phyloP scores from a whole-genome alignment of 1,140 invertebrate species.

The Leptinotarsa texana region DNA sequence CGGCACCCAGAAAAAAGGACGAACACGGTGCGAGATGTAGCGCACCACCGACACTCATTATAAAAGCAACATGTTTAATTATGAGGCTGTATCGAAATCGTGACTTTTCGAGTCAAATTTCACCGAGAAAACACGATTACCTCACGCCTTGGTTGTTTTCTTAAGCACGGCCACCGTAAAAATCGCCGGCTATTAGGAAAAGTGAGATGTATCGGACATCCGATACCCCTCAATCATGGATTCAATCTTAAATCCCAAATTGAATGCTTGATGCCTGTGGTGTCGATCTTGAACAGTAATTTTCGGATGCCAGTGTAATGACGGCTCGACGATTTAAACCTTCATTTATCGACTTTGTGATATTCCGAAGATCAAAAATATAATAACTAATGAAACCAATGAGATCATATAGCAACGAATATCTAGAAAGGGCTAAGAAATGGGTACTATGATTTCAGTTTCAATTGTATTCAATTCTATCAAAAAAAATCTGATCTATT shows the following conservation, averaged over 20 bases:
- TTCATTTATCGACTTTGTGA: too few relatives aligned
- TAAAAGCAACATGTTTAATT: constrained; percentile 50
- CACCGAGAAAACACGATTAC: constrained; percentile 38
- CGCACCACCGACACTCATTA: constrained; percentile 37
- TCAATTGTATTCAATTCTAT: too few relatives aligned
- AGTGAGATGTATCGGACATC: constrained; percentile 5
- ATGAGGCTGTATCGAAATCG: constrained; percentile 49
- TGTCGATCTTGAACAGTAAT: not conserved
- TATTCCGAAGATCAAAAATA: too few relatives aligned
- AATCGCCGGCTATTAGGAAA: not conserved
- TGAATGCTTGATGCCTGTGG: not conserved
- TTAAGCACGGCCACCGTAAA: constrained; percentile 26
- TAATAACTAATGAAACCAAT: too few relatives aligned
- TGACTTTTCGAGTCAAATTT: constrained; percentile 50
- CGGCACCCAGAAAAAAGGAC: constrained; percentile 16
- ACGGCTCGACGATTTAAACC: too few relatives aligned
- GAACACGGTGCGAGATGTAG: not conserved
- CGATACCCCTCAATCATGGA: constrained; percentile 4
- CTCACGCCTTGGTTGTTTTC: constrained; percentile 39
- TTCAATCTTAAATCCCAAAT: not conserved
- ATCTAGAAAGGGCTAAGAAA: too few relatives aligned
- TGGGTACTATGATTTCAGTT: too few relatives aligned
- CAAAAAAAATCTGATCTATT: too few relatives aligned
- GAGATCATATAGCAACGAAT: too few relatives aligned
- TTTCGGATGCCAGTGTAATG: too few relatives aligned